phyloP scores from a whole-genome alignment of 2,888 invertebrate species.

The Selenia dentaria region DNA sequence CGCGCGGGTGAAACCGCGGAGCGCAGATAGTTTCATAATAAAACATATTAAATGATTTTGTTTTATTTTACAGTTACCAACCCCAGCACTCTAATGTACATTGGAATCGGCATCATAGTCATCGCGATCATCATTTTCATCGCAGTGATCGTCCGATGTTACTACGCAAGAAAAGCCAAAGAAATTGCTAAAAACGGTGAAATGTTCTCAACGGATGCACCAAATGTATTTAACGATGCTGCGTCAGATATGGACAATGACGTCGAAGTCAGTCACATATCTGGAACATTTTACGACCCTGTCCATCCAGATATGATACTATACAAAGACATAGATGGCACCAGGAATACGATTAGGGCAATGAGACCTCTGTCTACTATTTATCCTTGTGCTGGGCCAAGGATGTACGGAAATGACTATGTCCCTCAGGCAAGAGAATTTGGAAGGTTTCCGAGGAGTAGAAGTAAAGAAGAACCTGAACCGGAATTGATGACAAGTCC shows the following conservation, averaged over 20 bases:
- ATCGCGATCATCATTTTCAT: constrained; percentile 47
- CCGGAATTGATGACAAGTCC: constrained; percentile 68
- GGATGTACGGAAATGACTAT: constrained; percentile 76
- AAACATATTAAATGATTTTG: no score
- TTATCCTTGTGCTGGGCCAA: constrained; percentile 68
- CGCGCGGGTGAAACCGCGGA: no score
- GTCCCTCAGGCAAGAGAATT: constrained; percentile 55
- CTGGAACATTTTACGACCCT: constrained; percentile 76
- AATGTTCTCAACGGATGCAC: constrained; percentile 75
- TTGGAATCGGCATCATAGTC: constrained; percentile 49
- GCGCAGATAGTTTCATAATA: no score
- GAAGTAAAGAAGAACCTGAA: constrained; percentile 54
- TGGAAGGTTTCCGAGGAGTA: constrained; percentile 54
- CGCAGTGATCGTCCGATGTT: constrained; percentile 54
- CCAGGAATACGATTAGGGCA: constrained; percentile 66
- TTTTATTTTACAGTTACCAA: constrained; percentile 48
- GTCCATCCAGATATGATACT: constrained; percentile 77
- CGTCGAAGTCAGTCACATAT: constrained; percentile 72
- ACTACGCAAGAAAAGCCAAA: constrained; percentile 48
- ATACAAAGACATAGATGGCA: constrained; percentile 67
- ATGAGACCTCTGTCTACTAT: constrained; percentile 77
- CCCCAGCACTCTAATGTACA: constrained; percentile 47
- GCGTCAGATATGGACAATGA: constrained; percentile 76
- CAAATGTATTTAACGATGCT: constrained; percentile 73
- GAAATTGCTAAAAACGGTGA: constrained; percentile 68